These are phyloP conservation scores for Serripes groenlandicus DNA, from an alignment of 2,888 invertebrate genomes.

Conservation along the genomic window DNA sequence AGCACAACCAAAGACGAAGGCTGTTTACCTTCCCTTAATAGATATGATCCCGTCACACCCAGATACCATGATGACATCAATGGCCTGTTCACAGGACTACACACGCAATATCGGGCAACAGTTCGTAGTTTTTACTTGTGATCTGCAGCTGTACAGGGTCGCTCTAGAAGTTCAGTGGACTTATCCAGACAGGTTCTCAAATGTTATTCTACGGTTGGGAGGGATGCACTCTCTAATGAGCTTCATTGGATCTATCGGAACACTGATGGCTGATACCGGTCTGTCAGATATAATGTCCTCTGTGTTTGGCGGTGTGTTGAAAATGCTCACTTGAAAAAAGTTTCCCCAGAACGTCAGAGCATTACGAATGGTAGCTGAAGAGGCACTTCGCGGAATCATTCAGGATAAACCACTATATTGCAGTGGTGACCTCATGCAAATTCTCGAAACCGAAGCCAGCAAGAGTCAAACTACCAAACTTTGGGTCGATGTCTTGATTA, in stretches of 20 bases:
- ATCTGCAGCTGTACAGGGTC: constrained; percentile 67
- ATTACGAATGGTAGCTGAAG: constrained; percentile 45
- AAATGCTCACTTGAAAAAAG: constrained; percentile 69
- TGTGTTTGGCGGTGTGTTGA: constrained; percentile 65
- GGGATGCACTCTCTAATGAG: constrained; percentile 75
- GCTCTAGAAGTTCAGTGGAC: constrained; percentile 61
- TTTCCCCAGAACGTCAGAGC: constrained; percentile 54
- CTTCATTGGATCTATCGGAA: constrained; percentile 66
- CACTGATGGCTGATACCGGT: constrained; percentile 66
- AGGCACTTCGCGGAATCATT: constrained; percentile 18
- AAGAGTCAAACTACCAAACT: constrained; percentile 43
- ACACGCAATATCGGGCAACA: constrained; percentile 36
- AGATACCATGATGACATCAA: constrained; percentile 58
- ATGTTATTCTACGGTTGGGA: constrained; percentile 60
- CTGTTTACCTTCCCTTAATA: constrained; percentile 56
- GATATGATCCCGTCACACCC: constrained; percentile 59
- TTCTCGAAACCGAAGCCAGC: neutral
- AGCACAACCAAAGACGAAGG: constrained; percentile 42
- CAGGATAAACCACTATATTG: neutral
- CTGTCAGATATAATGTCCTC: constrained; percentile 59
- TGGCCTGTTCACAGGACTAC: constrained; percentile 30
- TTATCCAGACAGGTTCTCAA: constrained; percentile 50
- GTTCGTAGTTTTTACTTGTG: constrained; percentile 47
- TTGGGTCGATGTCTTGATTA: constrained; percentile 65
- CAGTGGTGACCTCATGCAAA: neutral